These are phyloP conservation scores for Phalera bucephala DNA, from an alignment of 2,888 invertebrate species.

Conservation along the genomic window DNA sequence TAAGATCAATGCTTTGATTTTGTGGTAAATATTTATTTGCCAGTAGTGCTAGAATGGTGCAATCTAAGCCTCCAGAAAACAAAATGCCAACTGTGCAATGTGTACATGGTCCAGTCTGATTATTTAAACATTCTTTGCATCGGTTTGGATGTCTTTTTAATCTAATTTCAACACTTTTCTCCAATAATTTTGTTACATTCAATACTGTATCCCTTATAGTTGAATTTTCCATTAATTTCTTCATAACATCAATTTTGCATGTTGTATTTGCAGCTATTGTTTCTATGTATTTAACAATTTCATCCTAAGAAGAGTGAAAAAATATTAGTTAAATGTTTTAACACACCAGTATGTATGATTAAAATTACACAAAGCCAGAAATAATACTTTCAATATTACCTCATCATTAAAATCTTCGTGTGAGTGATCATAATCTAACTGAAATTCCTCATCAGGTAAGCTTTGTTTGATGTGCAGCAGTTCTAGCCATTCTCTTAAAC, in stretches of 20 bases:
- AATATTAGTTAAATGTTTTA: slow-evolving; percentile 1
- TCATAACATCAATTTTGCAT: slow-evolving; percentile 58
- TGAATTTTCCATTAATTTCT: slow-evolving; percentile 57
- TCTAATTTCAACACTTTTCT: slow-evolving; percentile 83
- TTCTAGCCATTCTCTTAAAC: slow-evolving; percentile 50
- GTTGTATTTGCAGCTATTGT: slow-evolving; percentile 32
- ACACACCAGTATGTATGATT: background rate
- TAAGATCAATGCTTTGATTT: slow-evolving; percentile 91
- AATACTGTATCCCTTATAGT: slow-evolving; percentile 63
- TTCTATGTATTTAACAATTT: slow-evolving; percentile 49
- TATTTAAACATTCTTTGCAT: slow-evolving; percentile 83
- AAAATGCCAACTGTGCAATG: slow-evolving; percentile 90
- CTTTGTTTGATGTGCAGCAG: slow-evolving; percentile 52
- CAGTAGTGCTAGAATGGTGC: slow-evolving; percentile 93
- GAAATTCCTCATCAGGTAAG: slow-evolving; percentile 60
- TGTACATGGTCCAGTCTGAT: slow-evolving; percentile 51
- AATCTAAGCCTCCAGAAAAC: slow-evolving; percentile 98
- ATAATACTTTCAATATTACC: too few species aligned
- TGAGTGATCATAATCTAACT: slow-evolving; percentile 38
- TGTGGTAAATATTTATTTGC: slow-evolving; percentile 87
- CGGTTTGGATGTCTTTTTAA: slow-evolving; percentile 83
- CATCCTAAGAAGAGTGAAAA: slow-evolving; percentile 45
- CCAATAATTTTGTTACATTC: slow-evolving; percentile 75
- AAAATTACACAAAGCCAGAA: too few species aligned
- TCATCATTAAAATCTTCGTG: slow-evolving; percentile 34